These are phyloP conservation scores for Lepas anatifera DNA, from an alignment of 2,888 invertebrate species.

Conservation along the genomic window DNA sequence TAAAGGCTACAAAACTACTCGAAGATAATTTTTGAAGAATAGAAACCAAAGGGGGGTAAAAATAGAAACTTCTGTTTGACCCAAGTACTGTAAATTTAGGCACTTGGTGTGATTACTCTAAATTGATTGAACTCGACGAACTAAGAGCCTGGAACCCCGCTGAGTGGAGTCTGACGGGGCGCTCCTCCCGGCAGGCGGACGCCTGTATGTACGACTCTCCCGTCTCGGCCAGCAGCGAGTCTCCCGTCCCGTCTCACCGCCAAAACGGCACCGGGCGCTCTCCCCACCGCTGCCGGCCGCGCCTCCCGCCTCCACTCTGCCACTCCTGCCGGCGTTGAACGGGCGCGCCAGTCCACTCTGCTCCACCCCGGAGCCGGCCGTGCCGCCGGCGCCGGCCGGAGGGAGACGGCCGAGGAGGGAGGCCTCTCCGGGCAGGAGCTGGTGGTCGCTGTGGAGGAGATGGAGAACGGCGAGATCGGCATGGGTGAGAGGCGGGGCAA, in stretches of 20 bases:
- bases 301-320: background rate
- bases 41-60: too few relatives aligned
- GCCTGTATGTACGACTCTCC: slow-evolving; percentile 1
- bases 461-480: background rate
- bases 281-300: background rate
- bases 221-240: slow-evolving; percentile 1
- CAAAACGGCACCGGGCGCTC: background rate
- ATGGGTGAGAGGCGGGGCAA: slow-evolving; percentile 11
- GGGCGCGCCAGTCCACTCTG: background rate
- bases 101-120: too few relatives aligned
- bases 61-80: too few relatives aligned
- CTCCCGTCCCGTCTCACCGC: background rate
- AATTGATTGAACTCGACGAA: too few relatives aligned
- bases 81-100: too few relatives aligned
- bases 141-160: too few relatives aligned
- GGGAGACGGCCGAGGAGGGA: background rate
- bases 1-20: too few relatives aligned
- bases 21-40: too few relatives aligned
- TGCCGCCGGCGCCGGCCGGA: background rate
- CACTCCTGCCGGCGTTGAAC: background rate
- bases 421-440: background rate
- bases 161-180: too few relatives aligned
- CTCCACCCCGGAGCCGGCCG: background rate
- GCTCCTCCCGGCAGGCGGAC: slow-evolving; percentile 5
- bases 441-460: background rate